Base-by-base conservation (phyloP, 2,113 vertebrate genomes). In the Psittacula cyanocephala region DNA sequence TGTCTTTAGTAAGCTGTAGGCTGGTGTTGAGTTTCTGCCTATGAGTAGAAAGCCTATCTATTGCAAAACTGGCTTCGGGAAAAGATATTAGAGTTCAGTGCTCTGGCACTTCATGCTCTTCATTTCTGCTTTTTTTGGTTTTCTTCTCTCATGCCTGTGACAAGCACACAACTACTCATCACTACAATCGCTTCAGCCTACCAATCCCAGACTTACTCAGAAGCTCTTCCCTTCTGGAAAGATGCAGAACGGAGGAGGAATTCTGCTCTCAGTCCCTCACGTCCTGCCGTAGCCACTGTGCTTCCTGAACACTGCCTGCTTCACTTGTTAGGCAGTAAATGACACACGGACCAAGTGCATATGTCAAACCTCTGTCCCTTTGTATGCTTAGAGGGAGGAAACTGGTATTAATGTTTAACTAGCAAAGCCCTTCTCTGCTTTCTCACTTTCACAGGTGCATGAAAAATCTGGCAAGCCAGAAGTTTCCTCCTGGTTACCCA, bases 301-400 rank as follows among this genome's bases (percentile, higher is more conserved):
- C 47, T 85, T 71, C 70, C 93, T 37, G 65, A 71, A 33, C 0
- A 0, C 59, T 49, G 49, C 71, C 86, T 86, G 55, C 78, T 88
- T 77, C 63, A 5, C 79, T 94, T 62, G 90, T 81, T 62, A 76
- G 70, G 62, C 74, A 81, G 50, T 43, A 65, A 88, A 72, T 90
- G 83, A 90, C 93, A 93, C 62, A 59, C 8, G 1, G 39, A 16
- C 75, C 11, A 13, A 90, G 74, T 18, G 25, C 4, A 2, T 86
- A 88, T 94, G 81, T 96, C 88, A 95, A 96, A 88, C 72, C 84
- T 91, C 78, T 88, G 81, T 81, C 82, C 71, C 72, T 94, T 91
- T 95, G 87, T 96, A 49, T 94, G 68, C 59, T 92, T 85, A 96
- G 88, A 83, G 91, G 96, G 95, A 95, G 94, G 92, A 94, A 95